A percentile compares a stretch with the other conserved stretches of the same genome.
Conservation (phyloP, 2,797 vertebrate genomes). For the Eurystomus glaucurus region DNA sequence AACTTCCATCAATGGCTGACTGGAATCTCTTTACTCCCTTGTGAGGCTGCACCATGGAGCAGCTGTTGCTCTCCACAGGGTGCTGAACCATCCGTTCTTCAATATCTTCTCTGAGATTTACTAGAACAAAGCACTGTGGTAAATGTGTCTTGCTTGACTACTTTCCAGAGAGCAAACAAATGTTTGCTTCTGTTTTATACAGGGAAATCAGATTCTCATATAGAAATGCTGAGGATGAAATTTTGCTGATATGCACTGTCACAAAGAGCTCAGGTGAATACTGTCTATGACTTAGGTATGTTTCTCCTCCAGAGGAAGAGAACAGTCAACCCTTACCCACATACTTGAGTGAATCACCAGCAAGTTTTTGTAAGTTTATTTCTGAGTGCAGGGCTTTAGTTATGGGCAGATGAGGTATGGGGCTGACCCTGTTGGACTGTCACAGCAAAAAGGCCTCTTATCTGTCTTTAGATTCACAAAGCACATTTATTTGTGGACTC, state of each 20-base stretch:
- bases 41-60: background rate
- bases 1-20: background rate
- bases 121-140: background rate
- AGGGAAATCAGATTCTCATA: background rate
- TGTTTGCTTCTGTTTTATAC: background rate
- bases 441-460: background rate
- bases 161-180: background rate
- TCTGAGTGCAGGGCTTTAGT: background rate
- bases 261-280: background rate
- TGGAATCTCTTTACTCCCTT: background rate
- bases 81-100: background rate
- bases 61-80: background rate
- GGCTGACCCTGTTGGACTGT: background rate
- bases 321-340: background rate
- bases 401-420: fast-evolving
- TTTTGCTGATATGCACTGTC: background rate
- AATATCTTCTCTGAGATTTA: background rate
- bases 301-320: background rate
- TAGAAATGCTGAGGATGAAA: background rate
- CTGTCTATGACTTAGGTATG: background rate
- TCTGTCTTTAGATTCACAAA: background rate
- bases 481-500: background rate
- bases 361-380: background rate
- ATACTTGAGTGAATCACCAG: background rate
- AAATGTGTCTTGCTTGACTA: background rate